Evolutionary conservation across 2,797 vertebrate genomes (phyloP), one percentile per base, ranked within the genome.

Genomic region (Miichthys miiuy): DNA sequence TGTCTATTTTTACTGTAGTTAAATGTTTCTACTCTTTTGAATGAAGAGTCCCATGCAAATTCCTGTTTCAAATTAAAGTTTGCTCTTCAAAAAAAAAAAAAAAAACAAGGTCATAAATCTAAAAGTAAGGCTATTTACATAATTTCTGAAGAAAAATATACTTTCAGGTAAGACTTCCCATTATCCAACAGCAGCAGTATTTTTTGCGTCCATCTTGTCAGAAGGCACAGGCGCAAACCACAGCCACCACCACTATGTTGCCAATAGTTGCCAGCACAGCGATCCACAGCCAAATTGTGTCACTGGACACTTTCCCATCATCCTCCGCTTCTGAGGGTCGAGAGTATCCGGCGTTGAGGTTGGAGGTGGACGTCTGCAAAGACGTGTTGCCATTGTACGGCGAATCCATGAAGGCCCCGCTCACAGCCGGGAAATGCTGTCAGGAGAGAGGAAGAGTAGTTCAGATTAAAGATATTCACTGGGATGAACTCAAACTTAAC

Each of bases 181-280:
- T 63, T 20, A 34, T 77, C 38, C 8, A 2, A 50, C 30, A 62
- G 48, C 66, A 64, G 75, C 38, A 61, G 83, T 27, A 20, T 61
- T 58, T 55, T 67, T 63, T 51, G 25, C 57, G 44, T 71, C 72
- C 61, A 46, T 80, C 58, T 57, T 27, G 67, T 94, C 91, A 96
- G 93, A 96, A 96, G 89, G 96, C 95, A 89, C 95, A 96, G 86
- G 92, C 95, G 52, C 96, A 96, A 68, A 96, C 96, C 85, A 96
- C 95, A 2, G 95, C 96, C 88, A 96, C 95, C 84, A 96, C 96
- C 87, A 96, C 95, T 68, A 96, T 95, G 92, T 96, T 96, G 78
- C 95, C 95, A 23, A 96, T 94, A 38, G 96, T 96, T 30, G 96
- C 96, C 58, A 96, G 91, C 83, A 96, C 95, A 3, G 96, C 96